These are phyloP conservation scores for Odontomachus brunneus DNA, from an alignment of 1,140 invertebrate genomes.

Conservation along the genomic window DNA sequence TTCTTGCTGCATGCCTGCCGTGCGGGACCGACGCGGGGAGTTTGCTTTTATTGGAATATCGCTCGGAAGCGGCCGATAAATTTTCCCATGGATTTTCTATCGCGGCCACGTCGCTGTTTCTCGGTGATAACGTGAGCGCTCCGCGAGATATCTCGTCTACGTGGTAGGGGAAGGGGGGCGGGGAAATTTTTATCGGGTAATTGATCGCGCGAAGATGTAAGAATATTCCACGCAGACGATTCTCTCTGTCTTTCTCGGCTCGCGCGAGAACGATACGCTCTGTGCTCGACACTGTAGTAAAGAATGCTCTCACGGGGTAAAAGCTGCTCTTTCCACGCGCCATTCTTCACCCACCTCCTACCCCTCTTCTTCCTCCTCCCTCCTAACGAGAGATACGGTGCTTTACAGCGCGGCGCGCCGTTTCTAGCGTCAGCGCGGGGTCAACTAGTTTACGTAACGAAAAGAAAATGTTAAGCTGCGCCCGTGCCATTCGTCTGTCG, in stretches of 20 bases:
- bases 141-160: no score
- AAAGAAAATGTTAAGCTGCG: constrained; percentile 59
- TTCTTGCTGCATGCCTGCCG: no score
- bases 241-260: constrained; percentile 1
- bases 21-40: no score
- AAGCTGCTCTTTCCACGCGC: constrained; percentile 36
- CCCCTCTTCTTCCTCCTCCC: constrained; percentile 13
- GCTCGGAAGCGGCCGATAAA: not conserved
- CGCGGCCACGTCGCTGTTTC: not conserved
- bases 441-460: constrained; percentile 59
- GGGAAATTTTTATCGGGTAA: constrained; percentile 11
- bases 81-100: not conserved
- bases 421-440: not conserved
- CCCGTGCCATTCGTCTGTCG: constrained; percentile 38
- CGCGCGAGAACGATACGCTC: constrained; percentile 11
- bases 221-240: constrained; percentile 24
- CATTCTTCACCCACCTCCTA: constrained; percentile 38
- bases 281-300: constrained; percentile 12
- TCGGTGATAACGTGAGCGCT: no score
- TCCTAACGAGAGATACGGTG: constrained; percentile 58
- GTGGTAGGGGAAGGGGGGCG: no score
- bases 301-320: constrained; percentile 26
- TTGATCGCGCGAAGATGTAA: constrained; percentile 6
- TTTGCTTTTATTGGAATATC: not conserved
- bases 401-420: not conserved